Evolutionary conservation across 2,797 vertebrate genomes (phyloP).

Genomic region (Rhinatrema bivittatum): DNA sequence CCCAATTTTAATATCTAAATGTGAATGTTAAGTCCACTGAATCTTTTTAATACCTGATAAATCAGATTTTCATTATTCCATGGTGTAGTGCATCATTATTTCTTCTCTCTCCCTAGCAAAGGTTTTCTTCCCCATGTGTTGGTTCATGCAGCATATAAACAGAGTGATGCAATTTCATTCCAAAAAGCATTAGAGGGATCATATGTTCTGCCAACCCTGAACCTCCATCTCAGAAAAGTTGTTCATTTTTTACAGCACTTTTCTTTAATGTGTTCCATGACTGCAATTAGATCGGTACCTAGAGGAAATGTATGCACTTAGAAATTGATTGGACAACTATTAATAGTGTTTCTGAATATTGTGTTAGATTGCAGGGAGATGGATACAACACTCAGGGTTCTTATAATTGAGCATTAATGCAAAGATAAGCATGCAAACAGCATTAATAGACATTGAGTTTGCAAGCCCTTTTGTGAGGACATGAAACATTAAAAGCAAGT

Average conservation of each 20-base stretch:
- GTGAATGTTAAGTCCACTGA: too few relatives aligned
- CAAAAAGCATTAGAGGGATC: slow-evolving; percentile 32
- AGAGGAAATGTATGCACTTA: slow-evolving; percentile 51
- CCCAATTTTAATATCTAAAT: too few relatives aligned
- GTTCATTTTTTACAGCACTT: slow-evolving; percentile 40
- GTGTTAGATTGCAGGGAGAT: slow-evolving; percentile 25
- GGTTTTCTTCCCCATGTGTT: slow-evolving; percentile 4
- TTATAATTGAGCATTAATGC: slow-evolving; percentile 41
- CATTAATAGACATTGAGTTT: slow-evolving; percentile 11
- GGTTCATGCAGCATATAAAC: slow-evolving; percentile 22
- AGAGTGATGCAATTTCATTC: slow-evolving; percentile 41
- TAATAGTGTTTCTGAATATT: slow-evolving; percentile 42
- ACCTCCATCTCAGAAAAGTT: slow-evolving; percentile 27
- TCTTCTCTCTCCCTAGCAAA: too few relatives aligned
- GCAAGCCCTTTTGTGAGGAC: too few relatives aligned
- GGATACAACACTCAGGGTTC: slow-evolving; percentile 22
- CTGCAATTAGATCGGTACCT: slow-evolving; percentile 52
- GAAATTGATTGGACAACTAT: slow-evolving; percentile 48
- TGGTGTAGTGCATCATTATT: neutral
- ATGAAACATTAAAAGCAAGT: too few relatives aligned
- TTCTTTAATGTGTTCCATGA: slow-evolving; percentile 47
- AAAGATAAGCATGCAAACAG: slow-evolving; percentile 13
- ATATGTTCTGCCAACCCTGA: slow-evolving; percentile 32
- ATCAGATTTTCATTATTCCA: too few relatives aligned
- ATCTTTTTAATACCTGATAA: too few relatives aligned